Evolutionary conservation across 2,797 vertebrate genomes (phyloP), one percentile per base, ranked within the genome.

Genomic region (Sebastes elongatus): DNA sequence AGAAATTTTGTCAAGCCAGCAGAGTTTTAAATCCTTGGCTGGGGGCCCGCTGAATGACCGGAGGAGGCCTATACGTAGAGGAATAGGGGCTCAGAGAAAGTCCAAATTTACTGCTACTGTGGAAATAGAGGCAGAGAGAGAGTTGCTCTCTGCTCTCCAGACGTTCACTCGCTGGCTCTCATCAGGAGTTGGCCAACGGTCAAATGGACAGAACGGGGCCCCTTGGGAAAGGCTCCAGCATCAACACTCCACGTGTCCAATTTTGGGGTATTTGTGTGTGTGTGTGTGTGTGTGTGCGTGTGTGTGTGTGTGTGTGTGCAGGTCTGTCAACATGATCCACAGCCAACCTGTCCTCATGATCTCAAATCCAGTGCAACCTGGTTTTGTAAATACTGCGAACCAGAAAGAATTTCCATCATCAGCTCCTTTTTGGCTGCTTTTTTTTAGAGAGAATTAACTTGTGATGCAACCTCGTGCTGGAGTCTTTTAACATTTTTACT

Each of bases 221-320:
- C 90, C 78, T 68, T 77, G 93, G 92, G 91, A 92, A 85, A 35
- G 28, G 25, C 82, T 93, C 94, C 93, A 93, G 90, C 89, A 86
- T 89, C 91, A 92, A 93, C 92, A 90, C 93, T 94, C 90, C 91
- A 94, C 86, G 86, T 92, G 92, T 91, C 93, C 87, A 87, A 80
- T 83, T 77, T 74, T 84, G 62, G 71, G 84, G 82, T 78, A 71
- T 77, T 71, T 73, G 78, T 68, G 60, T 60, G 71, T 77, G 81
- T 77, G 81, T 46, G 74, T 42, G 55, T 69, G 76, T 38, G 71
- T 59, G 66, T 16, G 80, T 56, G 30, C 28, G 74, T 35, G 55
- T 65, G 76, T 38, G 72, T 59, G 80, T 23, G 77, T 64, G 69
- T 33, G 68, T 69, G 30, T 42, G 80, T 70, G 79, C 28, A 78